Evolutionary conservation across 2,888 invertebrate genomes (phyloP).

Genomic region (Luperina testacea): DNA sequence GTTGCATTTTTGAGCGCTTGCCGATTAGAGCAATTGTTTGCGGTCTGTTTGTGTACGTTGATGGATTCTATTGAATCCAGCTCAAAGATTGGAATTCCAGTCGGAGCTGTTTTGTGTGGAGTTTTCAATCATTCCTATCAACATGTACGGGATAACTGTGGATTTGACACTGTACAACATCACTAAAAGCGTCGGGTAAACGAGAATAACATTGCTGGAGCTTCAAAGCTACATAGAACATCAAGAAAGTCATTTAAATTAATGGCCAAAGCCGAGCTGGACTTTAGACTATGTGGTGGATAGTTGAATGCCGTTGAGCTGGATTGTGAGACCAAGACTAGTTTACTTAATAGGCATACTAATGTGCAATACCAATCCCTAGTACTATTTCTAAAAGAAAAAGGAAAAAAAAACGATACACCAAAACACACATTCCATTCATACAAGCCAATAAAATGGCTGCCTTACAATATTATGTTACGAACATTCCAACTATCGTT

Average conservation of each 20-base stretch:
- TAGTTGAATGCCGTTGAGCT: not conserved
- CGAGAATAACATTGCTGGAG: too few relatives aligned
- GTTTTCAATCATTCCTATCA: conserved; percentile 42
- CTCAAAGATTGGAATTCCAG: conserved; percentile 30
- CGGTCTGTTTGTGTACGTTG: conserved; percentile 29
- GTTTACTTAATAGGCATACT: not conserved
- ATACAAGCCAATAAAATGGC: conserved; percentile 33
- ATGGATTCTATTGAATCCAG: conserved; percentile 49
- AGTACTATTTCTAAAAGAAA: not conserved
- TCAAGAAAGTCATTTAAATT: not conserved
- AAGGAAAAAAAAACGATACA: too few relatives aligned
- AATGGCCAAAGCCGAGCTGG: not conserved
- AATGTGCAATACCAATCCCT: not conserved
- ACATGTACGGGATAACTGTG: conserved; percentile 14
- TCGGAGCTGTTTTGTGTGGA: conserved; percentile 22
- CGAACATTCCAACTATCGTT: conserved; percentile 28
- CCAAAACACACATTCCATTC: conserved; percentile 4
- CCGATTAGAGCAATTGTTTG: conserved; percentile 25
- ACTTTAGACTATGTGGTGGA: not conserved
- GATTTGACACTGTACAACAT: conserved; percentile 13
- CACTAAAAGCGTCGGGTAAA: too few relatives aligned
- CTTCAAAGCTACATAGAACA: not conserved
- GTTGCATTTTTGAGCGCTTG: conserved; percentile 37
- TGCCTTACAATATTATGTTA: conserved; percentile 26
- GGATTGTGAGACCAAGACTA: too few relatives aligned